Conservation (phyloP, 2,888 invertebrate species). For the Myopa testacea region DNA sequence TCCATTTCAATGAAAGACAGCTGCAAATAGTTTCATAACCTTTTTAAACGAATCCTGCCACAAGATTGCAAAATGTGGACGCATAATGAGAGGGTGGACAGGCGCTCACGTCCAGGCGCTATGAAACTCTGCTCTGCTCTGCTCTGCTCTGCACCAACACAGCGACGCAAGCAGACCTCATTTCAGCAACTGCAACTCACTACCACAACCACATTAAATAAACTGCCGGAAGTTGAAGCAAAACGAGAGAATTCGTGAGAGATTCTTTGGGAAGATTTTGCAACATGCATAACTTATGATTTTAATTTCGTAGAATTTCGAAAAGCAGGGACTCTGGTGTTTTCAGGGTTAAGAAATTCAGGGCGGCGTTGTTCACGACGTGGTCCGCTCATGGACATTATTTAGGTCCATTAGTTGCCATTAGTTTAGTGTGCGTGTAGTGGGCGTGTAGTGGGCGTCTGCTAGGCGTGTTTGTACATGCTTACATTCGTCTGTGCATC, state of each 20-base stretch:
- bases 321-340: not conserved
- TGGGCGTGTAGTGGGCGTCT: not conserved
- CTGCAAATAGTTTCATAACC: constrained; percentile 24
- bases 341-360: too few species aligned
- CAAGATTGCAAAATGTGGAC: constrained; percentile 2
- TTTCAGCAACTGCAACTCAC: constrained; percentile 43
- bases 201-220: constrained; percentile 36
- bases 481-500: not conserved
- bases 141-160: too few species aligned
- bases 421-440: not conserved
- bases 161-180: constrained; percentile 38
- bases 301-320: not conserved
- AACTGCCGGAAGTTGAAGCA: constrained; percentile 12
- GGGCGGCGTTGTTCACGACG: too few species aligned
- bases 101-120: constrained; percentile 29
- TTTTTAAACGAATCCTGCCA: constrained; percentile 1
- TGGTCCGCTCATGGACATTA: not conserved
- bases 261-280: constrained; percentile 29
- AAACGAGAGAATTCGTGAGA: constrained; percentile 4
- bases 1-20: constrained; percentile 7
- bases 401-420: not conserved
- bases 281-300: constrained; percentile 23
- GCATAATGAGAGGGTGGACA: constrained; percentile 27
- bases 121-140: not conserved
- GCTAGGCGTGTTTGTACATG: not conserved